Base-by-base conservation (phyloP, 1,140 invertebrate genomes). In the Monomorium pharaonis region DNA sequence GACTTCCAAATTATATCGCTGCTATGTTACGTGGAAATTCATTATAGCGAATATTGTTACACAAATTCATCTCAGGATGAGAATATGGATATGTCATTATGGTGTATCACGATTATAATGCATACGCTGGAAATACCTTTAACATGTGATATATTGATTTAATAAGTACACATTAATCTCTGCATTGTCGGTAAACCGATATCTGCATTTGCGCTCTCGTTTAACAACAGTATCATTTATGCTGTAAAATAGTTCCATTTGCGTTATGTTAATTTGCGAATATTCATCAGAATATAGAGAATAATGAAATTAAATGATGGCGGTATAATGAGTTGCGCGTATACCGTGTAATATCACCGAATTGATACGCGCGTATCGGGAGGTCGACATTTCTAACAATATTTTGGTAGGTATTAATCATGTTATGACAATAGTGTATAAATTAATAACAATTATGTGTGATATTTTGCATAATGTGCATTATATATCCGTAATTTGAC, bases 141-240 rank as follows among this genome's bases (percentile, higher is more conserved):
- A 88, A 76, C 65, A 30, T 56, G 70, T 12, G 44, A 76, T 70
- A 69, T 84, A 88, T 91, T 75, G 76, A 85, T 88, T 80, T 76
- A 60, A 86, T 84, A 84, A 83, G 37, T 83, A 47, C 37, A 18
- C 14, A 74, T 83, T 83, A 83, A 58, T 74, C n/a, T 27, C 67
- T 58, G n/a, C 67, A 74, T 72, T 72, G 78, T 58, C 18, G 78
- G 54, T 65, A 51, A 37, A 80, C 77, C 47, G 49, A 69, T 74
- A 14, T 18, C 51, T 30, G 14, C 37, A 72, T 37, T 51, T 67
- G 76, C 24, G 24, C 21, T 81, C 21, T 51, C 49, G 65, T 60
- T 83, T 83, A 74, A 83, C 37, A 72, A 74, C 65, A 65, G 76
- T 85, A 77, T 80, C 37, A 80, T 81, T 58, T 69, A 37, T 49